A percentile compares a stretch with the other conserved stretches of the same genome.
phyloP scores from a whole-genome alignment of 2,113 vertebrate species.

The Cepphus grylle region DNA sequence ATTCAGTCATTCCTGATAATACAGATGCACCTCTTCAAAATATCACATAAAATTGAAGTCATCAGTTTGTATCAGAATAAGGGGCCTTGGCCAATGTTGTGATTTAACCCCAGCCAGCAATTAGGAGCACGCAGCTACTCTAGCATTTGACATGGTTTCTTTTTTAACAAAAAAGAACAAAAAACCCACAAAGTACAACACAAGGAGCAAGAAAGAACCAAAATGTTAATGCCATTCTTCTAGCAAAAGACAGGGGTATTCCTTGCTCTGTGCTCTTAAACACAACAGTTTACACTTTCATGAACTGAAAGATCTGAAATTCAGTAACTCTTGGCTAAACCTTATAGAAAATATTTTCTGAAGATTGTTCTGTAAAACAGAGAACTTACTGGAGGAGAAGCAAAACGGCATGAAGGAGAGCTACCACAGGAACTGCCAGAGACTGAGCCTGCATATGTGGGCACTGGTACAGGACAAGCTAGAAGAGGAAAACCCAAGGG shows the following conservation, averaged over 20 bases:
- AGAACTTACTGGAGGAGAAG: slow-evolving; percentile 91
- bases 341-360: not conserved
- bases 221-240: not conserved
- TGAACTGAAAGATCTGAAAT: not conserved
- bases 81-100: not conserved
- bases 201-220: not conserved
- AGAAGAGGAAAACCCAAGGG: not conserved
- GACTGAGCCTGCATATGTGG: slow-evolving; percentile 78
- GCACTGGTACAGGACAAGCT: slow-evolving; percentile 95
- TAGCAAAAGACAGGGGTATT: not conserved
- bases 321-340: not conserved
- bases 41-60: not conserved
- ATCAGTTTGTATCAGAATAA: not conserved
- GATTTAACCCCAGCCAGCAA: not conserved
- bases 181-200: not conserved
- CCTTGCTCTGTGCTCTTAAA: not conserved
- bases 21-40: not conserved
- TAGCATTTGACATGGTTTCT: not conserved
- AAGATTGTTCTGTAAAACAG: not conserved
- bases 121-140: not conserved
- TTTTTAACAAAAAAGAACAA: not conserved
- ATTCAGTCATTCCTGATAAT: not conserved
- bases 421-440: slow-evolving; percentile 87
- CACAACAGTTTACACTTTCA: not conserved
- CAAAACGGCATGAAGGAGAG: slow-evolving; percentile 89